Base-by-base conservation (phyloP, 2,888 invertebrate species). In the Achlya flavicornis region DNA sequence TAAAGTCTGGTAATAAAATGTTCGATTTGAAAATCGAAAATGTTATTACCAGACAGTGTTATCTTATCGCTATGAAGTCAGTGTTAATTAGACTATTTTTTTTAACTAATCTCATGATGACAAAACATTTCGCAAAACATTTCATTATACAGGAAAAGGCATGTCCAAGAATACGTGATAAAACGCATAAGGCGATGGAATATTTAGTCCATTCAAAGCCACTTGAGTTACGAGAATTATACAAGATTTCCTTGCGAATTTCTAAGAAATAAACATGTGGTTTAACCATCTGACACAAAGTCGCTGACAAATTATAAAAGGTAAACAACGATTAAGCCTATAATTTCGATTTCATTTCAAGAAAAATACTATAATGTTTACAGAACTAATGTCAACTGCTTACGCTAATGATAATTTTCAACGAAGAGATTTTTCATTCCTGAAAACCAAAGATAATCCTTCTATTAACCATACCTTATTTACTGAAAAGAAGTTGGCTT, bases 211-310 rank as follows among this genome's bases (percentile, higher is more conserved):
- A 60, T 60, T 60, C 60, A 19, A 60, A 60, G 60, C 16, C 12
- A 41, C 41, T 41, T 38, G 58, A 41, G 41, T 48, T 48, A 53
- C 32, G 16, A 61, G 46, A 32, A 61, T 53, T 53, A 61, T 53
- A 48, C 57, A 63, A 58, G 57, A 73, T 74, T 77, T 76, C 76
- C 77, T 69, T 61, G 41, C 66, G 58, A 62, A 60, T 60, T 77
- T 75, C 77, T 69, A 33, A 71, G 77, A 77, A 75, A 57, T 63
- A 68, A 70, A 68, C 67, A 68, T 70, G 64, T 69, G 73, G 70
- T 64, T 58, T 66, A 60, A 2, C 16, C 8, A 19, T 19, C 60
- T 41, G 60, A 60, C 19, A 43, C 60, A 60, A 38, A 19, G 19
- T 10, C 41, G 41, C 19, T 3, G 11, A n/a, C 43, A 41, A 43